phyloP scores from a whole-genome alignment of 2,113 vertebrate genomes.

The Globicephala melas region DNA sequence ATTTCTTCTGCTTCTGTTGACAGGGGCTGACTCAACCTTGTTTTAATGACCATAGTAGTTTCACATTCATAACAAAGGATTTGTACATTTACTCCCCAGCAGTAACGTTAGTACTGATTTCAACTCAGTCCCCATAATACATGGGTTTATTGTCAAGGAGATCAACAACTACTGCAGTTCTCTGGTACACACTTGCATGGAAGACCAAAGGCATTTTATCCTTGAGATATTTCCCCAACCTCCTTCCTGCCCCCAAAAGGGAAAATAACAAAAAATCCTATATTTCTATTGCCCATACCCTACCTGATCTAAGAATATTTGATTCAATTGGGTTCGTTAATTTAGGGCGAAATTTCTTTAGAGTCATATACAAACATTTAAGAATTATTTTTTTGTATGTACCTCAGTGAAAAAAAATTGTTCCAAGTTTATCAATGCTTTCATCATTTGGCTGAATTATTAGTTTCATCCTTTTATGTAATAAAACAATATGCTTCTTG shows the following conservation, averaged over 20 bases:
- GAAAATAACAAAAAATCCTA: background rate
- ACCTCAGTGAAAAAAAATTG: background rate
- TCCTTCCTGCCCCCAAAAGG: background rate
- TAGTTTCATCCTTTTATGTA: background rate
- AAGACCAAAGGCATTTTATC: slow-evolving; percentile 8
- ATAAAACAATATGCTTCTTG: background rate
- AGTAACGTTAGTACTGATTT: slow-evolving; percentile 5
- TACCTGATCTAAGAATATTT: background rate
- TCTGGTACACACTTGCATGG: background rate
- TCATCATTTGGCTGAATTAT: slow-evolving; percentile 1
- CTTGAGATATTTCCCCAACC: background rate
- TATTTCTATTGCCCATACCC: background rate
- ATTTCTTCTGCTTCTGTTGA: slow-evolving; percentile 1
- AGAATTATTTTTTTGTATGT: slow-evolving; percentile 37
- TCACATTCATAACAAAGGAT: background rate
- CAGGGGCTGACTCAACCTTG: background rate
- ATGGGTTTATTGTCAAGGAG: background rate
- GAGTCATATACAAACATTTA: background rate
- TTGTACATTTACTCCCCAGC: background rate
- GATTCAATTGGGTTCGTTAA: background rate
- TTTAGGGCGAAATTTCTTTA: slow-evolving; percentile 27
- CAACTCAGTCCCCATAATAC: background rate
- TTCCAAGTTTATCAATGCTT: background rate
- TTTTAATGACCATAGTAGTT: slow-evolving; percentile 1
- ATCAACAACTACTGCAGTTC: background rate